Evolutionary conservation across 2,888 invertebrate species (phyloP).

Genomic region (Zele albiditarsus): DNA sequence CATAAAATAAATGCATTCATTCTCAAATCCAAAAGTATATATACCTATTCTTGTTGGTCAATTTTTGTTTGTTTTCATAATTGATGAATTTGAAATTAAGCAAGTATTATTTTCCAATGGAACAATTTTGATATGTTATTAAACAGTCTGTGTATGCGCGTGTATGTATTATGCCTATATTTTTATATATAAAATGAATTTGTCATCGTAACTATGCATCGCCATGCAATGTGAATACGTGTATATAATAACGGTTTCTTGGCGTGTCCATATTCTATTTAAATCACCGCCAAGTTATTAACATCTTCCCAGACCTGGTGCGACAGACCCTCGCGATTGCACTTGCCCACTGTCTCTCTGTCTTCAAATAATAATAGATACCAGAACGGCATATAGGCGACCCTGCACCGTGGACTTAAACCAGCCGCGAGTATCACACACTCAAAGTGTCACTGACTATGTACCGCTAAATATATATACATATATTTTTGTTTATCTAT

Average conservation of each 20-base stretch:
- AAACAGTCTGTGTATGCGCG: neutral
- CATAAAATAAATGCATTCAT: no score
- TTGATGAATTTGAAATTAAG: no score
- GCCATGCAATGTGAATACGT: neutral
- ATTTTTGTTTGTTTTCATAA: constrained; percentile 17
- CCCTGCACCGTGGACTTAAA: constrained; percentile 37
- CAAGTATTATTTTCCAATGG: no score
- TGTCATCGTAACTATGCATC: neutral
- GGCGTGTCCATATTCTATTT: constrained; percentile 53
- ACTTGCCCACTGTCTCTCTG: constrained; percentile 35
- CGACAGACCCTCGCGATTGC: constrained; percentile 39
- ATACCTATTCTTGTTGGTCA: constrained; percentile 20
- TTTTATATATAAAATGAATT: neutral
- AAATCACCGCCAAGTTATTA: constrained; percentile 56
- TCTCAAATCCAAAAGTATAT: constrained; percentile 3
- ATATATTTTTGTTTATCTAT: neutral
- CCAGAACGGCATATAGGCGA: constrained; percentile 42
- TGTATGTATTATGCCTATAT: neutral
- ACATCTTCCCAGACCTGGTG: constrained; percentile 51
- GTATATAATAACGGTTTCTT: constrained; percentile 25
- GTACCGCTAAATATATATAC: neutral
- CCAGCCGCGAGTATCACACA: constrained; percentile 17
- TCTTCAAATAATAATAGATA: constrained; percentile 47
- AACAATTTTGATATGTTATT: no score
- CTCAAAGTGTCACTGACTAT: constrained; percentile 11